Evolutionary conservation across 2,888 invertebrate species (phyloP), one percentile per base, ranked within the genome.

Genomic region (Phorcus lineatus): DNA sequence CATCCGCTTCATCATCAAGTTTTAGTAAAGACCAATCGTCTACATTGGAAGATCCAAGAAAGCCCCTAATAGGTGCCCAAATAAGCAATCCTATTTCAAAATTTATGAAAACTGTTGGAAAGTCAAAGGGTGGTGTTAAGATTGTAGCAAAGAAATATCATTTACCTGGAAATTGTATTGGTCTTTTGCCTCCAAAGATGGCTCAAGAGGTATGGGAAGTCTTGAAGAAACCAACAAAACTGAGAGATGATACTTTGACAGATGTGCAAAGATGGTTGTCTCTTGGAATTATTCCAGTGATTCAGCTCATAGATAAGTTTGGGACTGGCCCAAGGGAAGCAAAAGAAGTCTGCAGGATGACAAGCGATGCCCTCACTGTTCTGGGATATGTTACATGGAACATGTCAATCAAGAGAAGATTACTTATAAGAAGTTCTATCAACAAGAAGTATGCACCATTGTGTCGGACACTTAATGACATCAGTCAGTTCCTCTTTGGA

Each of bases 391-490:
- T 70, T 3, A 36, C 36, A 36, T 36, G 70, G 31, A 70, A 31
- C 40, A 70, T 70, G 70, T 70, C 70, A 2, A 70, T 70, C 31
- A 70, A 70, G 24, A 31, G 70, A 31, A 36, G 70, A 36, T 36
- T 70, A 17, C 19, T 70, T 16, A 70, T 70, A 36, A 28, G 70
- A 16, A 70, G 36, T 70, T 28, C 70, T 36, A 19, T 70, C 19
- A 70, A 70, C 70, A 70, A 70, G 40, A 70, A 70, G 40, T 70
- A 70, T 70, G 70, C 70, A 31, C 17, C 36, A 11, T 40, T 70
- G 11, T 70, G 70, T 40, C 28, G 40, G 19, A 70, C 70, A 1
- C 36, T 19, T 40, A 70, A 70, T 70, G 28, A 36, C n/a, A 36
- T 70, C 36, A 36, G 36, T 40, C 31, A 36, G 16, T 70, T 36